phyloP scores from a whole-genome alignment of 1,140 invertebrate genomes.

The Goniozus legneri region DNA sequence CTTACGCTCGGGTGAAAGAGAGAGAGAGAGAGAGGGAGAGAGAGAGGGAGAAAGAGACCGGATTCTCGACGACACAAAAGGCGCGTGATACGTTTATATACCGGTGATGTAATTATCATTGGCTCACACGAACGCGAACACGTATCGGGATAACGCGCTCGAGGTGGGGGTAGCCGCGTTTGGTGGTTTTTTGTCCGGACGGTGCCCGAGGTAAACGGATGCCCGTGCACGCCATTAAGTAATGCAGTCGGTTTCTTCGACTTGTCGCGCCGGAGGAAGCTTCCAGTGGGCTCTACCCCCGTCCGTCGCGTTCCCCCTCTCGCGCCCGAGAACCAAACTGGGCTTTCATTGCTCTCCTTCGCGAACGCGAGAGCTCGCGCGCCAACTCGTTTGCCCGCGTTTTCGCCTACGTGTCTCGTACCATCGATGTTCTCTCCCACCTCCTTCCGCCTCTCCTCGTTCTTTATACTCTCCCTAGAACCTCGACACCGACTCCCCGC shows the following conservation, averaged over 20 bases:
- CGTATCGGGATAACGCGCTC: too few relatives aligned
- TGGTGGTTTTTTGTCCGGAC: constrained; percentile 19
- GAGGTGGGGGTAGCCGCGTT: not conserved
- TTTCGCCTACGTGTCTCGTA: constrained; percentile 9
- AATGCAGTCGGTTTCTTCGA: constrained; percentile 41
- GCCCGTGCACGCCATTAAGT: constrained; percentile 39
- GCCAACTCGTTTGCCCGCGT: constrained; percentile 17
- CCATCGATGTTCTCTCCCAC: not conserved
- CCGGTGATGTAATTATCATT: constrained; percentile 36
- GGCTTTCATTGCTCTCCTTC: too few relatives aligned
- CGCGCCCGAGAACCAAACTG: too few relatives aligned
- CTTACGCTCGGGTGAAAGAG: not conserved
- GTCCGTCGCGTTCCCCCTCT: not conserved
- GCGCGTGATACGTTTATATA: constrained; percentile 5
- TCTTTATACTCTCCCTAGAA: constrained; percentile 5
- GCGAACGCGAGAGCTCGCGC: constrained; percentile 18
- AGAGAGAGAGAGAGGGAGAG: not conserved
- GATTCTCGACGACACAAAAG: too few relatives aligned
- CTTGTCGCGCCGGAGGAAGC: constrained; percentile 30
- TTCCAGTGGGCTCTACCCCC: constrained; percentile 13
- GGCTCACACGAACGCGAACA: constrained; percentile 8
- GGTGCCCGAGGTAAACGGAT: constrained; percentile 26
- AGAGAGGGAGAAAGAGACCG: not conserved
- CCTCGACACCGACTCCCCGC: too few relatives aligned
- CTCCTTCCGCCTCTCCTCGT: constrained; percentile 6